Conservation (phyloP, 2,888 invertebrate species). For the Drosophila parthenogenetica region DNA sequence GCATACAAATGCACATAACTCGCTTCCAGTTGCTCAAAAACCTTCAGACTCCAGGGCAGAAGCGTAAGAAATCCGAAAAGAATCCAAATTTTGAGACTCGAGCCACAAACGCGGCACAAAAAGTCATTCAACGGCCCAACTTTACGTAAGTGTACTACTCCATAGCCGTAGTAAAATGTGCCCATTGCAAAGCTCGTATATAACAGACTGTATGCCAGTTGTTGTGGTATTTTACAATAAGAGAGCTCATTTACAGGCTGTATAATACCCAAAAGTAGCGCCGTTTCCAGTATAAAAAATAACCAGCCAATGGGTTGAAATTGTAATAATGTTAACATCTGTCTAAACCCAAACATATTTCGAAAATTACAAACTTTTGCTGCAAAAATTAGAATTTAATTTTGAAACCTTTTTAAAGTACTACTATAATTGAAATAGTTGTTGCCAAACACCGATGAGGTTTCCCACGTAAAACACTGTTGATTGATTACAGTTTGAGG, state of each 20-base stretch:
- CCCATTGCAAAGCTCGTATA: constrained; percentile 36
- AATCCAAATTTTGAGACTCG: constrained; percentile 48
- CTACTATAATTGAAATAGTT: constrained; percentile 28
- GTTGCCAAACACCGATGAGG: neutral
- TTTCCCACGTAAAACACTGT: neutral
- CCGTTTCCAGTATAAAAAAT: constrained; percentile 34
- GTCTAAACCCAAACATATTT: constrained; percentile 2
- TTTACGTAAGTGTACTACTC: constrained; percentile 36
- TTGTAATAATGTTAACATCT: neutral
- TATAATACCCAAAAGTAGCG: constrained; percentile 29
- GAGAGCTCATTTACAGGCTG: constrained; percentile 15
- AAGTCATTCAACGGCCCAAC: constrained; percentile 4
- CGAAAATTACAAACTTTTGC: neutral
- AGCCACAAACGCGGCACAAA: constrained; percentile 27
- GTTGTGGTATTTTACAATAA: neutral
- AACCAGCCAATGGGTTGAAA: constrained; percentile 19
- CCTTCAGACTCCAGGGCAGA: constrained; percentile 55
- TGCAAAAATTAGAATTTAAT: neutral
- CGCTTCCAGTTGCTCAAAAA: constrained; percentile 15
- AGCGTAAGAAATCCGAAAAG: constrained; percentile 48
- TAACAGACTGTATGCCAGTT: constrained; percentile 38
- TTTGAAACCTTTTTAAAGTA: constrained; percentile 17
- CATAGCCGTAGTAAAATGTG: constrained; percentile 57
- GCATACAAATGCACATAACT: constrained; percentile 13
- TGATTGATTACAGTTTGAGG: constrained; percentile 35